Evolutionary conservation across 2,888 invertebrate species (phyloP), one percentile per base, ranked within the genome.

Genomic region (Trachelus tabidus): DNA sequence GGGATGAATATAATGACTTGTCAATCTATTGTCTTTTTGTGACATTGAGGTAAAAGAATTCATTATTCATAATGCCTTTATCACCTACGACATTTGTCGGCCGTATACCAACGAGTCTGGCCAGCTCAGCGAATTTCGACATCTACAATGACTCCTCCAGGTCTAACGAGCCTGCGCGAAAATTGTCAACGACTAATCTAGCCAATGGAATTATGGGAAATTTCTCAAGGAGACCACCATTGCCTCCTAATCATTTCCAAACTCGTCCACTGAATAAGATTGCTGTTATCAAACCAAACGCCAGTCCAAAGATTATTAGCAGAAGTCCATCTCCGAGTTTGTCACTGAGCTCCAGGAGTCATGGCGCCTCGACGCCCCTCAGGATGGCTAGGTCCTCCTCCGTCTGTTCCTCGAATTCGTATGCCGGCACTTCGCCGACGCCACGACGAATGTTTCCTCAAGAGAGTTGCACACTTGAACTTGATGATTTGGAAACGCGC

Each of bases 381-480:
- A 93, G 75, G 4, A 82, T 93, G 37, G 92, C 92, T 33, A 90
- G 93, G 75, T 92, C 92, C 34, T 90, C 93, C 6, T 93, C 93
- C 79, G 89, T 92, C 85, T 92, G 87, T 81, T 93, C 93, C 9
- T 90, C 31, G 78, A 78, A 76, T 75, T 73, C 89, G 84, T 79
- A 91, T 23, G 92, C 91, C 83, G 92, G 90, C 82, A 92, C 91
- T 83, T 92, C 92, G n/a, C 92, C 93, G 68, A 93, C 93, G 23
- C 95, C 96, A 9, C 92, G 96, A 82, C 93, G 96, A 85, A 92
- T 94, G 83, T 96, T 94, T 84, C 96, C 96, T 0, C 95, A 96
- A 88, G 84, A 87, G 12, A 83, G 77, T 73, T 4, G n/a, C 1
- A 91, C 91, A 9, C 93, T 93, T 82, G 92, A 92, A 31, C 89